Base-by-base conservation (phyloP, 2,888 invertebrate genomes). In the Incurvaria masculella region DNA sequence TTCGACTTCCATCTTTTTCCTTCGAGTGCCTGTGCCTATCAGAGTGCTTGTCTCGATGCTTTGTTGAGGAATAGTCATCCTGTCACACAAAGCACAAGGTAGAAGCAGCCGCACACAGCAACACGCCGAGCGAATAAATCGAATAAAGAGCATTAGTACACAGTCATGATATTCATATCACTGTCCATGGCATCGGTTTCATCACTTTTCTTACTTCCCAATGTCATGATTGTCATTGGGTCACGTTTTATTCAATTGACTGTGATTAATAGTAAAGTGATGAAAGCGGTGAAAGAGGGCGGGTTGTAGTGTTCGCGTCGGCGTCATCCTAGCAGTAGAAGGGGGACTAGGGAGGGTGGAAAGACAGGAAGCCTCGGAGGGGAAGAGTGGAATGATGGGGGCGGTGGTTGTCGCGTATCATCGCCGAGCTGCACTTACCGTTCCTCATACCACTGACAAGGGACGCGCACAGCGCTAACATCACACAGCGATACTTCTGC, bases 401-500 rank as follows among this genome's bases (percentile, higher is more conserved):
- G 65, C 67, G 68, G 66, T 66, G 62, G 66, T 65, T 61, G 57
- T 45, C 60, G 61, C 57, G 23, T 61, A 59, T 63, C 52, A 61
- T 68, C 68, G 69, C 81, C 72, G 74, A 71, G 79, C 81, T 81
- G 81, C 79, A 85, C 84, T 85, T 84, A 85, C 84, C 84, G 79
- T 82, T 81, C 66, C 73, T 70, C 68, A 73, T 79, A 80, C 80
- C 81, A 74, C 69, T 79, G 76, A 74, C 72, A 73, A 81, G 80
- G 80, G 81, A 79, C 76, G 82, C 80, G 80, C 79, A 81, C 83
- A 81, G 81, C 81, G 79, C 81, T 80, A 81, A 78, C 78, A 82
- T 83, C 83, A 82, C 82, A 81, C 81, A 81, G 79, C 82, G 80
- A 81, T 79, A 81, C 78, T 87, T 87, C 87, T 87, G 87, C 85